Base-by-base conservation (phyloP, 2,888 invertebrate genomes). In the Miltochrista miniata region DNA sequence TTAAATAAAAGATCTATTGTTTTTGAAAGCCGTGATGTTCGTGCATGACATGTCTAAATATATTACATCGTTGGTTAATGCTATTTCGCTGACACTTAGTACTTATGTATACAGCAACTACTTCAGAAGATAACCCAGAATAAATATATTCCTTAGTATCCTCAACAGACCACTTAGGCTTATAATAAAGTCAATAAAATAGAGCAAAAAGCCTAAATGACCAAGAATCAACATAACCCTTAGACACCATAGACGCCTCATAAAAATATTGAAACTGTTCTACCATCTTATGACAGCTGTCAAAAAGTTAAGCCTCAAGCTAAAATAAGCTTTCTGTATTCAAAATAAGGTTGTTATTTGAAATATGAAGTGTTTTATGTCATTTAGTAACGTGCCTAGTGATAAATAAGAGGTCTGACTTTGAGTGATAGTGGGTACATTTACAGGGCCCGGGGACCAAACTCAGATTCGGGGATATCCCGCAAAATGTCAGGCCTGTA, bases 391-490 rank as follows among this genome's bases (percentile, higher is more conserved):
- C 51, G 53, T 63, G 48, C 56, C 54, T 70, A 71, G 83, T 87
- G 86, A 88, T 87, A 86, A 87, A 89, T 87, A 84, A 81, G 73
- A 76, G 72, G 76, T 65, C 66, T 79, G 88, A 88, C 88, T 66
- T 82, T 87, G 89, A 89, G 74, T 72, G 83, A 89, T 88, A 68
- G 85, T 70, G 74, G 80, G 79, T 46, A 71, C 74, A 74, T 76
- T 74, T 74, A 64, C 68, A 59, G 59, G 63, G 67, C 62, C 62
- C 45, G 51, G 54, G 56, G 58, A 70, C 79, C 74, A 74, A n/a
- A 69, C 77, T 76, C 77, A 74, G 76, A 83, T 82, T 81, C 79
- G 64, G 73, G 75, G 77, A 76, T 77, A 72, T 71, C 68, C 70
- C 70, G 68, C 67, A 70, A 80, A 83, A 83, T 81, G 79, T 81